A percentile compares a stretch with the other conserved stretches of the same genome.
Conservation (phyloP, 2,113 vertebrate genomes). For the Neotoma lepida region DNA sequence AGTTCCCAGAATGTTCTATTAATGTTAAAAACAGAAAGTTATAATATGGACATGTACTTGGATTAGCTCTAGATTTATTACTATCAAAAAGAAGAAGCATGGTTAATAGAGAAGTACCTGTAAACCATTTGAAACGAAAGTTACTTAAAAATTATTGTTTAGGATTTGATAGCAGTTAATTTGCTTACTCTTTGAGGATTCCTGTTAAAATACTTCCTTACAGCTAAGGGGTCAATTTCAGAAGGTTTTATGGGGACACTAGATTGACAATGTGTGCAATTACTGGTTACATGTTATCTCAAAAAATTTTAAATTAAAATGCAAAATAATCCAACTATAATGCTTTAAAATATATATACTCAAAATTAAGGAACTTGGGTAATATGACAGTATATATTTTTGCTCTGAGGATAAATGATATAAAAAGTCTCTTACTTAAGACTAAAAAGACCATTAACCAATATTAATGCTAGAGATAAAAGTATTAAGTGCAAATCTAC, state of each 20-base stretch:
- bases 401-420: slow-evolving; percentile 14
- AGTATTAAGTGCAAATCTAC: slow-evolving; percentile 65
- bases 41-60: neutral
- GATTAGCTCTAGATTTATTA: neutral
- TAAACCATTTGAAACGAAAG: neutral
- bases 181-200: slow-evolving; percentile 29
- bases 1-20: neutral
- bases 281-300: neutral
- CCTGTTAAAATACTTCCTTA: neutral
- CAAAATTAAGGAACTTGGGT: neutral
- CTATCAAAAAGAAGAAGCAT: neutral
- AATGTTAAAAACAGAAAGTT: neutral
- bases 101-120: neutral
- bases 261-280: neutral
- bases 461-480: slow-evolving; percentile 69
- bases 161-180: neutral
- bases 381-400: neutral
- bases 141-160: neutral
- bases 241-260: neutral
- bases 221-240: neutral
- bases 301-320: slow-evolving; percentile 4
- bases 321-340: neutral
- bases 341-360: neutral
- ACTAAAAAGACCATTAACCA: slow-evolving; percentile 62
- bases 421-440: slow-evolving; percentile 68